Evolutionary conservation across 2,113 vertebrate species (phyloP).

Genomic region (Erinaceus europaeus): DNA sequence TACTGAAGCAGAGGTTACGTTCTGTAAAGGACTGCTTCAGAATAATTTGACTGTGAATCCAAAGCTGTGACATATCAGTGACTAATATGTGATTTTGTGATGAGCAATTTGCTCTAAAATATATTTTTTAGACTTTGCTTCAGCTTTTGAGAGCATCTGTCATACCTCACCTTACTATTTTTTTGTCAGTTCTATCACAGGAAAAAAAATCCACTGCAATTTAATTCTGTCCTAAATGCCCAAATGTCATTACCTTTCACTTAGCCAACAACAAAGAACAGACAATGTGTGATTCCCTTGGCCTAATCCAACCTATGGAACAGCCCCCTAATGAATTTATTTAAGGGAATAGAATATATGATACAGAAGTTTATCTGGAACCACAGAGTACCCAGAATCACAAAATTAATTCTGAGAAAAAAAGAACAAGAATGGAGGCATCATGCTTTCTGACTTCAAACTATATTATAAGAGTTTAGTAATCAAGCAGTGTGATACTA

Average conservation of each 20-base stretch:
- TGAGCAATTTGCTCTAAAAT: not conserved
- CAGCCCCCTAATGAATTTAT: too few relatives aligned
- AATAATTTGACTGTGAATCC: not conserved
- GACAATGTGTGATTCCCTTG: too few relatives aligned
- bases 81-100: not conserved
- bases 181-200: not conserved
- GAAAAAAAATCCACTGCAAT: not conserved
- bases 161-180: not conserved
- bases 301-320: too few relatives aligned
- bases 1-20: not conserved
- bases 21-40: not conserved
- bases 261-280: not conserved
- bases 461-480: too few relatives aligned
- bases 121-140: not conserved
- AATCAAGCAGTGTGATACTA: too few relatives aligned
- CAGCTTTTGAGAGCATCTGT: not conserved
- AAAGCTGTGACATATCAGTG: not conserved
- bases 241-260: not conserved
- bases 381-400: too few relatives aligned
- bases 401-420: too few relatives aligned
- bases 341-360: too few relatives aligned
- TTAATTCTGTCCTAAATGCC: not conserved
- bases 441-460: too few relatives aligned
- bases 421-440: too few relatives aligned
- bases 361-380: too few relatives aligned